Percentiles rank a stretch among this genome's conserved stretches.
phyloP scores from a whole-genome alignment of 2,888 invertebrate genomes.

The Lamellibrachia satsuma region DNA sequence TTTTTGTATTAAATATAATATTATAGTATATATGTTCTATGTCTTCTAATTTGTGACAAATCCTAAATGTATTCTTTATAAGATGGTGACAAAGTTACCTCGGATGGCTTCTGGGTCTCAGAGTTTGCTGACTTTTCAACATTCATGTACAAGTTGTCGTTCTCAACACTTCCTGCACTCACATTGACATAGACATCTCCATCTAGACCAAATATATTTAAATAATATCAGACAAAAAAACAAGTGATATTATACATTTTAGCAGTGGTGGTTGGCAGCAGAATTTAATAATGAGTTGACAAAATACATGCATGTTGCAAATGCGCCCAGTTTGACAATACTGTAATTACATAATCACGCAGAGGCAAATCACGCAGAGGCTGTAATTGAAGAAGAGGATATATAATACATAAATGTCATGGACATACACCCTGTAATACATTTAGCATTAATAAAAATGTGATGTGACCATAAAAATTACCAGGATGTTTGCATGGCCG shows the following conservation, averaged over 20 bases:
- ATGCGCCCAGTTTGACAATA: too few species aligned
- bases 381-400: too few species aligned
- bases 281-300: not conserved
- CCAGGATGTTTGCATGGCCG: rapidly evolving
- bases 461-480: too few species aligned
- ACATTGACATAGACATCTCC: not conserved
- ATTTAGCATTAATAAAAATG: too few species aligned
- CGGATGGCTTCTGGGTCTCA: not conserved
- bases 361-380: too few species aligned
- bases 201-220: not conserved
- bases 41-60: too few species aligned
- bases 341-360: too few species aligned
- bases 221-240: not conserved
- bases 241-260: not conserved
- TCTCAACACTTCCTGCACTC: not conserved
- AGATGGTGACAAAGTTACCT: not conserved
- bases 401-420: too few species aligned
- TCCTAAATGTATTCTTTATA: not conserved
- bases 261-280: not conserved
- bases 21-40: too few species aligned
- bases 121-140: not conserved
- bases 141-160: not conserved
- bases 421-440: too few species aligned
- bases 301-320: too few species aligned
- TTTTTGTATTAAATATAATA: too few species aligned